Evolutionary conservation across 2,888 invertebrate species (phyloP), one percentile per base, ranked within the genome.

Genomic region (Callinectes sapidus): DNA sequence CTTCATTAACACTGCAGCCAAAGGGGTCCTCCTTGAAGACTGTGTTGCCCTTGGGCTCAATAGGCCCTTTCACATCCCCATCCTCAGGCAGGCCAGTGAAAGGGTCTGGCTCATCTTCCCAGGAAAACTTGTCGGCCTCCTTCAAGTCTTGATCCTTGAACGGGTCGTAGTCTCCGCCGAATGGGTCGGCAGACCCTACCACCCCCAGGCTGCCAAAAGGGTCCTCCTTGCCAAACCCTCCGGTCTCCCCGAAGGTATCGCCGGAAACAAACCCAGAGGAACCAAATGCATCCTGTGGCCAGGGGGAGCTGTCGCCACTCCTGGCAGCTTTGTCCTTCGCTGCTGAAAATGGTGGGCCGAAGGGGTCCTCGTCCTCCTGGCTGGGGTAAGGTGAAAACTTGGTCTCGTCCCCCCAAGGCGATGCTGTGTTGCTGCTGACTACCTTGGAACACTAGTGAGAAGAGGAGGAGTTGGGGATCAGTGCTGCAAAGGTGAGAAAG

Each of bases 21-120:
- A 92, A 92, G n/a, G 92, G 90, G 86, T 92, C 92, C 42, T 85
- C 91, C 54, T 35, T 90, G 14, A 90, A 87, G 32, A 86, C 85
- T 42, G 87, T 54, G 85, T 85, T 91, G 81, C 81, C 81, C 81
- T 81, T 23, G 6, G 35, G 81, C 54, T 91, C 88, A 85, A 61
- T 23, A 32, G 90, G 77, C 16, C 87, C 90, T 39, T 90, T 90
- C 54, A 86, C 35, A 32, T 92, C 54, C 66, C 89, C 90, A 32
- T 88, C 91, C 23, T 77, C 92, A 35, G 93, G 87, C 32, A 92
- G 54, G 77, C 91, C 55, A 87, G 23, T 90, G 71, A 94, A 92
- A 32, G 94, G 92, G 77, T 94, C 94, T 28, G 94, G 94, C 55
- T 94, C 94, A 55, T 94, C 94, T 28, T 94, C 94, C 94, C 94